A percentile compares a stretch with the other conserved stretches of the same genome.
Conservation (phyloP, 2,113 vertebrate genomes). For the Oceanites oceanicus region DNA sequence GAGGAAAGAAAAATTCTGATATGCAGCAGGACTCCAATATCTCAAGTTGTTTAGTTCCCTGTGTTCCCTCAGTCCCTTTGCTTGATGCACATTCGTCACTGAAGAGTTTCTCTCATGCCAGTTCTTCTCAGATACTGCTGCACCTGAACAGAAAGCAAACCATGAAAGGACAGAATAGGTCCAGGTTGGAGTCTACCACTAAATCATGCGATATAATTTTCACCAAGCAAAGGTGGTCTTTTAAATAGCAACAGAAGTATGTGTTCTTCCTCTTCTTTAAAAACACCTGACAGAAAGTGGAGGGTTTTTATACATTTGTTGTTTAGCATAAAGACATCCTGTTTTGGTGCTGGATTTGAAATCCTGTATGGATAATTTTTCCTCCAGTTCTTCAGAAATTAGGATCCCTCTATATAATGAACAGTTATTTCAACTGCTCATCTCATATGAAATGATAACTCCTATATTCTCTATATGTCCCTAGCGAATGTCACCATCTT, state of each 20-base stretch:
- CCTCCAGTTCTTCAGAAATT: not conserved
- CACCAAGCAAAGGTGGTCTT: not conserved
- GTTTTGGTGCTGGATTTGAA: not conserved
- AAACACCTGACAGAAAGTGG: not conserved
- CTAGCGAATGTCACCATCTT: slow-evolving; percentile 83
- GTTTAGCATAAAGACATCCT: not conserved
- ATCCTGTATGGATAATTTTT: not conserved
- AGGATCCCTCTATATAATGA: not conserved
- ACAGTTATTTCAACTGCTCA: not conserved
- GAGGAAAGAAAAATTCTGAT: not conserved
- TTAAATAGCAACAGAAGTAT: not conserved
- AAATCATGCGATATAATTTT: not conserved
- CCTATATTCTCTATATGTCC: not conserved
- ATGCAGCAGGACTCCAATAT: not conserved
- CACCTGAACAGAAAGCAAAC: not conserved
- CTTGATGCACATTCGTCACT: not conserved
- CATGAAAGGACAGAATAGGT: not conserved
- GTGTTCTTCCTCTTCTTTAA: not conserved
- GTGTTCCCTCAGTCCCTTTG: not conserved
- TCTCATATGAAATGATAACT: not conserved
- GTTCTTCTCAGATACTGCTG: not conserved
- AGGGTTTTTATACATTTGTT: not conserved
- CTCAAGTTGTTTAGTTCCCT: not conserved
- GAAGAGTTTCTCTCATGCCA: not conserved
- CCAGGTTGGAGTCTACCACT: not conserved